A percentile compares a stretch with the other conserved stretches of the same genome.
These are phyloP conservation scores for Cotesia chilonis DNA, from an alignment of 1,140 invertebrate genomes.

Conservation along the genomic window DNA sequence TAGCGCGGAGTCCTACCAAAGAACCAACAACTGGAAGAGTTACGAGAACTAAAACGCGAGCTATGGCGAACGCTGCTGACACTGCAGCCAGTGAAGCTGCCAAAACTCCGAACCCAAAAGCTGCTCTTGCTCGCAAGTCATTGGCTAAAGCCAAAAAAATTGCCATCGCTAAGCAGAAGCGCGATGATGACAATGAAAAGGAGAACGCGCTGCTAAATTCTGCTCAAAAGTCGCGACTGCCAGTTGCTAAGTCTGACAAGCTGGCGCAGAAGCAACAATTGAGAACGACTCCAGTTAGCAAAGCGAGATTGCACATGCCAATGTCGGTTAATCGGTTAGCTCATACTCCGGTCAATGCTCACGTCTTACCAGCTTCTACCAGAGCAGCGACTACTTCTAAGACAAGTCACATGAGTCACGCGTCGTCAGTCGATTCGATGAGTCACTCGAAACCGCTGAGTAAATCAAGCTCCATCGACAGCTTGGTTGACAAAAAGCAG, in stretches of 20 bases:
- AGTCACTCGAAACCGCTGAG: constrained; percentile 43
- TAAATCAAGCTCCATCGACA: constrained; percentile 51
- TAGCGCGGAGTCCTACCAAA: constrained; percentile 47
- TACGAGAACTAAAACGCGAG: constrained; percentile 63
- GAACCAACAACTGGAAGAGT: constrained; percentile 46
- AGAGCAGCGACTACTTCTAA: constrained; percentile 52
- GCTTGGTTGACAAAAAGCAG: constrained; percentile 51
- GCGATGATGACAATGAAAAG: constrained; percentile 50
- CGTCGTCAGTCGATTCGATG: constrained; percentile 54
- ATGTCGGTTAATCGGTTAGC: constrained; percentile 49
- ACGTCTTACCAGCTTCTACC: constrained; percentile 44
- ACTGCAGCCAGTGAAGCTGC: constrained; percentile 15
- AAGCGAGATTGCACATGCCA: constrained; percentile 50
- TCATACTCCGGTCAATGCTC: constrained; percentile 50
- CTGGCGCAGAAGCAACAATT: constrained; percentile 35
- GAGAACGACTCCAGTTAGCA: constrained; percentile 55
- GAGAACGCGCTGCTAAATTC: constrained; percentile 46
- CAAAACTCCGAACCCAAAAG: constrained; percentile 22
- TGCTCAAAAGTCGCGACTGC: constrained; percentile 38
- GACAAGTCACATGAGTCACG: constrained; percentile 47
- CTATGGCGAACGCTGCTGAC: constrained; percentile 46
- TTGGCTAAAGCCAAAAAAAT: constrained; percentile 58
- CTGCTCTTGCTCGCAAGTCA: constrained; percentile 56
- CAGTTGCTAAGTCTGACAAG: constrained; percentile 41
- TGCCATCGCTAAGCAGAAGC: constrained; percentile 50